Conservation (phyloP, 2,113 vertebrate genomes). For the Zosterops japonicus region DNA sequence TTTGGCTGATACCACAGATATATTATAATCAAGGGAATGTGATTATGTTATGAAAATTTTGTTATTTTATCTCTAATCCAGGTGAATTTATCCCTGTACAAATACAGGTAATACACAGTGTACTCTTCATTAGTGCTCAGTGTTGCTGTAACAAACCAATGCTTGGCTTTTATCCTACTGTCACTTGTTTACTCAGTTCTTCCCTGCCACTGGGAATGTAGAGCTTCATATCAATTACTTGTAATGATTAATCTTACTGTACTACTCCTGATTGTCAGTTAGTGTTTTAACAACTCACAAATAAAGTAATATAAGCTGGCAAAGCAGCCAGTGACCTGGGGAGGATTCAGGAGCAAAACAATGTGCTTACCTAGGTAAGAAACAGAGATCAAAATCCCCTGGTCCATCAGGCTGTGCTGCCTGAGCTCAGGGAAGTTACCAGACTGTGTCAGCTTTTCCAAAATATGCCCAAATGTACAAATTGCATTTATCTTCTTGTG, state of each 20-base stretch:
- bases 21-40: background rate
- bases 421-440: background rate
- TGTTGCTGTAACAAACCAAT: background rate
- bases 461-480: background rate
- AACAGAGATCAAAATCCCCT: background rate
- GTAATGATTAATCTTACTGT: constrained; percentile 20
- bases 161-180: background rate
- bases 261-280: background rate
- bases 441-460: background rate
- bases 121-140: background rate
- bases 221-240: background rate
- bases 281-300: constrained; percentile 35
- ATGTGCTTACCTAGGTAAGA: constrained; percentile 9
- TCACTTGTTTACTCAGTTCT: background rate
- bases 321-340: background rate
- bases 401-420: background rate
- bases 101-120: background rate
- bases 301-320: constrained; percentile 9
- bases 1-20: background rate
- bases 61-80: background rate
- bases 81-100: background rate
- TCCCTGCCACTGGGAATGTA: background rate
- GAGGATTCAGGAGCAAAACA: background rate
- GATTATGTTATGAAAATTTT: background rate
- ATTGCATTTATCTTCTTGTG: background rate